Percentiles rank a stretch among this genome's conserved stretches.
Conservation (phyloP, 2,113 vertebrate genomes). For the Hemiprocne comata region DNA sequence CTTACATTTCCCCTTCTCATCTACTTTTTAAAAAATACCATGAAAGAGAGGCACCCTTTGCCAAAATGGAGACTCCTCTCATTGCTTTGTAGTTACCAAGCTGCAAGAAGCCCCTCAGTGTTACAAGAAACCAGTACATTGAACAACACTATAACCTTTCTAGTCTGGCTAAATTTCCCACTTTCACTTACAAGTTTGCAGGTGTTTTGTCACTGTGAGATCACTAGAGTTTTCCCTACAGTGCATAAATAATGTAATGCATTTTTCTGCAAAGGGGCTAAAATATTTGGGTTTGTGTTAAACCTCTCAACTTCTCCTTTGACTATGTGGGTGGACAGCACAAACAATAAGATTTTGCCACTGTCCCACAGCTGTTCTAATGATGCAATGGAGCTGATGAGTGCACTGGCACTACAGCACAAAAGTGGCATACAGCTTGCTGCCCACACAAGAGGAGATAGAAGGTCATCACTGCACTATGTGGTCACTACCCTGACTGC, state of each 20-base stretch:
- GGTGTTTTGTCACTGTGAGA: background rate
- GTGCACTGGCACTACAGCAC: background rate
- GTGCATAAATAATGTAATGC: background rate
- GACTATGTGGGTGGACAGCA: background rate
- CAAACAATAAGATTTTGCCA: background rate
- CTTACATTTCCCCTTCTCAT: background rate
- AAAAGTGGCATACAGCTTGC: background rate
- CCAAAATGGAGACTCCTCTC: background rate
- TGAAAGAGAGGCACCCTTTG: background rate
- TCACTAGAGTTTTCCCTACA: background rate
- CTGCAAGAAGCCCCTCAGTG: background rate
- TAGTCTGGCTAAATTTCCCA: background rate
- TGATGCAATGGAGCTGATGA: background rate
- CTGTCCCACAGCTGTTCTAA: background rate
- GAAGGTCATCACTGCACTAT: background rate
- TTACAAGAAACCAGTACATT: background rate
- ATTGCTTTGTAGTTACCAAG: background rate
- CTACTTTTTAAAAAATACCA: background rate
- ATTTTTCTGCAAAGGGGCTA: background rate
- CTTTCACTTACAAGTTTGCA: background rate
- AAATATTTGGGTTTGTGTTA: background rate
- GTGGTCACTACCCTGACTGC: accelerated
- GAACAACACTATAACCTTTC: background rate
- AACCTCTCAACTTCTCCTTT: background rate
- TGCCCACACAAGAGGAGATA: background rate